These are phyloP conservation scores for Bibio marci DNA, from an alignment of 2,888 invertebrate species.

Conservation along the genomic window DNA sequence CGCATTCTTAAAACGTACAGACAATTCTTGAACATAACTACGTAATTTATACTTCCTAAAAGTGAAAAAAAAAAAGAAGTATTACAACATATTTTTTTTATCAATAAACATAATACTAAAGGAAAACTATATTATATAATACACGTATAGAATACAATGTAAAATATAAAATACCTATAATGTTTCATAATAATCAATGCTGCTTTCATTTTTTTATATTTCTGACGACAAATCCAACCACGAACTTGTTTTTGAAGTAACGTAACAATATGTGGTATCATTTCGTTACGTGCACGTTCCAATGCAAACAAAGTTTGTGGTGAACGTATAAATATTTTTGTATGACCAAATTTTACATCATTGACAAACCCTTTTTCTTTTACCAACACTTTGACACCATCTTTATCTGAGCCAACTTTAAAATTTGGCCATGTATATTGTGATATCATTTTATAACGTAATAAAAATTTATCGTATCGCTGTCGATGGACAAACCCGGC, in stretches of 20 bases:
- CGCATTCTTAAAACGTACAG: slow-evolving; percentile 44
- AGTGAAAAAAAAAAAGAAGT: background rate
- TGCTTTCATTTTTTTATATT: slow-evolving; percentile 74
- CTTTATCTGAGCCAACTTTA: slow-evolving; percentile 54
- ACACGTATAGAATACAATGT: background rate
- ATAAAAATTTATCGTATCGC: slow-evolving; percentile 81
- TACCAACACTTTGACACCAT: slow-evolving; percentile 73
- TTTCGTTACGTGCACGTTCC: slow-evolving; percentile 69
- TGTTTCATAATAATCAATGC: slow-evolving; percentile 62
- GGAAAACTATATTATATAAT: background rate
- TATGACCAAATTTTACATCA: slow-evolving; percentile 89
- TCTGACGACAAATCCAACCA: slow-evolving; percentile 58
- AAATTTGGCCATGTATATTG: slow-evolving; percentile 96
- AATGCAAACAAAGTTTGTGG: slow-evolving; percentile 81
- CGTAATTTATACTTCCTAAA: slow-evolving; percentile 48
- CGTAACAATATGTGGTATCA: slow-evolving; percentile 81
- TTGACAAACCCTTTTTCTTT: slow-evolving; percentile 56
- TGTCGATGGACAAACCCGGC: slow-evolving; percentile 96
- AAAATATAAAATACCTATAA: slow-evolving; percentile 38
- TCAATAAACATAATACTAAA: too few species aligned
- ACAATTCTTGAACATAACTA: slow-evolving; percentile 47
- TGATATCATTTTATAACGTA: slow-evolving; percentile 93
- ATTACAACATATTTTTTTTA: background rate
- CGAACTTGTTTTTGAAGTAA: slow-evolving; percentile 93
- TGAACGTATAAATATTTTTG: slow-evolving; percentile 86